Base-by-base conservation (phyloP, 2,797 vertebrate species). In the Pangasius larnaudii region DNA sequence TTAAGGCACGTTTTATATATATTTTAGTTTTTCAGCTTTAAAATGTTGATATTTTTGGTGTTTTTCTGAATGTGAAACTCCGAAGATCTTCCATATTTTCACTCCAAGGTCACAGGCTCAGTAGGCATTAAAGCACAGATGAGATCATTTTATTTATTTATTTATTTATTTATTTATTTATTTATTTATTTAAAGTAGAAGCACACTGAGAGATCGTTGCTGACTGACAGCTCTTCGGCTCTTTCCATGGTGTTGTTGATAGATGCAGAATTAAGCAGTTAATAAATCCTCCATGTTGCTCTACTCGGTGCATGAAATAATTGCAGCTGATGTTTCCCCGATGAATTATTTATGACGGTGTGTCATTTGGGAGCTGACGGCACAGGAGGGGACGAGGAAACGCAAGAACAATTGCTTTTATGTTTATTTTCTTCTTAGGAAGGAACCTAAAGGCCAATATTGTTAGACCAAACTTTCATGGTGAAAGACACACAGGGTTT, bases 61-160 rank as follows among this genome's bases (percentile, higher is more conserved):
- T 9, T 27, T 46, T 46, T 74, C 10, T 24, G 24, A 36, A 69
- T 2, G 5, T 69, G 65, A 18, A 30, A n/a, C n/a, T 72, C 8
- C 36, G 13, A 42, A 42, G 22, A 42, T n/a, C 42, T 75, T 75
- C 72, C 72, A 69, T 16, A 71, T 39, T 42, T 72, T 24, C 69
- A 30, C n/a, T 78, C 16, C 14, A 14, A 14, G 42, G 7, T 53
- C 49, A 78, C 13, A 77, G 27, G n/a, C n/a, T 78, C 49, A 78
- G 75, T 33, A 33, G 27, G 49, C 14, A 78, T 53, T 39, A 80
- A 80, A 59, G 53, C 51, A 58, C 78, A 80, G 30, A 80, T 80
- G 78, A 58, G 33, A 24, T 24, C 46, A 6, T 42, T 24, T 67
- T 16, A 16, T 24, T 67, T 16, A 16, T 24, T 67, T 16, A 16